A percentile compares a stretch with the other conserved stretches of the same genome.
phyloP scores from a whole-genome alignment of 2,888 invertebrate genomes.

The Trichopria drosophilae region DNA sequence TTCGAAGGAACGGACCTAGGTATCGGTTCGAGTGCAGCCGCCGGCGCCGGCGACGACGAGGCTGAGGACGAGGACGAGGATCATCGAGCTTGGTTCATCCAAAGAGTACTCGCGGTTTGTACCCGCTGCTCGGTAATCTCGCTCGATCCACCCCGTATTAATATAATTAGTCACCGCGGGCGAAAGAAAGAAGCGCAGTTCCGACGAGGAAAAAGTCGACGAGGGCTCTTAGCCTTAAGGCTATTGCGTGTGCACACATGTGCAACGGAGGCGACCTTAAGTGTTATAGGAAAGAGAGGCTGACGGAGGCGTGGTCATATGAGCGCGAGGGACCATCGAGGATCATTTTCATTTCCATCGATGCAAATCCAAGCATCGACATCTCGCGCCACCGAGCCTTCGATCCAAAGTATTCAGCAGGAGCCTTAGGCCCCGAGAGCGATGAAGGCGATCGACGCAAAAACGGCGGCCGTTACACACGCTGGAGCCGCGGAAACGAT shows the following conservation, averaged over 20 bases:
- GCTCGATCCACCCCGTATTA: conserved; percentile 56
- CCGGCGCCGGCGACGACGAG: no score
- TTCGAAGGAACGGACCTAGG: no score
- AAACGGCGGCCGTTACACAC: not conserved
- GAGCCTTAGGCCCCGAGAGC: no score
- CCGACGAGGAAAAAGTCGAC: conserved; percentile 27
- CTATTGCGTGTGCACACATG: conserved; percentile 42
- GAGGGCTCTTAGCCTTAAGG: conserved; percentile 35
- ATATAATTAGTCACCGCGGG: conserved; percentile 59
- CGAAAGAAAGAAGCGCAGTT: conserved; percentile 42
- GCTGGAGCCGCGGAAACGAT: conserved; percentile 38
- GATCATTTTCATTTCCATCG: conserved; percentile 47
- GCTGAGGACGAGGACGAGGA: no score
- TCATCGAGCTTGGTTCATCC: no score
- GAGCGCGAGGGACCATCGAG: conserved; percentile 32
- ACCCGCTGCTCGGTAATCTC: conserved; percentile 48
- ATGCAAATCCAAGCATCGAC: conserved; percentile 41
- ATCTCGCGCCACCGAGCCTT: no score
- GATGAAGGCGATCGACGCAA: no score
- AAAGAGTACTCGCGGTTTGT: conserved; percentile 35
- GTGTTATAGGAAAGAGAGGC: conserved; percentile 40
- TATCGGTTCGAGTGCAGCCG: no score
- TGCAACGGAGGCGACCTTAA: conserved; percentile 34
- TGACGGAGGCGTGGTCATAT: no score
- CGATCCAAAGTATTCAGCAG: no score